Conservation (phyloP, 2,888 invertebrate genomes). For the Piscicola geometra region DNA sequence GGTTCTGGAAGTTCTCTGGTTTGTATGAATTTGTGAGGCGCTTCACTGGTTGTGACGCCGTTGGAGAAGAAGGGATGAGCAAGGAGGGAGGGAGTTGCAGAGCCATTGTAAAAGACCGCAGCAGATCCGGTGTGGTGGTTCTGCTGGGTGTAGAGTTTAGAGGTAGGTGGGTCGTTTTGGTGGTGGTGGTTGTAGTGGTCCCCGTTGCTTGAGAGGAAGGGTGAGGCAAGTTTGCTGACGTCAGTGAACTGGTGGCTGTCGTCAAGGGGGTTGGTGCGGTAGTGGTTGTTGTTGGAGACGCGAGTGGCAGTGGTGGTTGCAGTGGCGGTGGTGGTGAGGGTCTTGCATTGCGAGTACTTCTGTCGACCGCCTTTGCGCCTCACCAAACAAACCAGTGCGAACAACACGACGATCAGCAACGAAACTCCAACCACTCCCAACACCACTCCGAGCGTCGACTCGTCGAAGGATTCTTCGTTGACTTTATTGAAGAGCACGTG, state of each 20-base stretch:
- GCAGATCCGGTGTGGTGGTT: slow-evolving; percentile 10
- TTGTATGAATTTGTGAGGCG: slow-evolving; percentile 10
- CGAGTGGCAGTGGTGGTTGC: not conserved
- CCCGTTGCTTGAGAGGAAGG: not conserved
- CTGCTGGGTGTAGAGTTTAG: not conserved
- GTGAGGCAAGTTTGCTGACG: not conserved
- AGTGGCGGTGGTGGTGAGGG: slow-evolving; percentile 1
- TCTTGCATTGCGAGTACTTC: slow-evolving; percentile 32
- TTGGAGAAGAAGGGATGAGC: not conserved
- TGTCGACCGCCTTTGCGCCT: slow-evolving; percentile 43
- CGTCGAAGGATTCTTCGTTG: slow-evolving; percentile 27
- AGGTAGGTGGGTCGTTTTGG: slow-evolving; percentile 4
- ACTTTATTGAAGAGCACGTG: no score
- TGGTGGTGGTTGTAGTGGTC: not conserved
- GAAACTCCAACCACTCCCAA: slow-evolving; percentile 69
- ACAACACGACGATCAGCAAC: slow-evolving; percentile 64
- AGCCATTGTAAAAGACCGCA: not conserved
- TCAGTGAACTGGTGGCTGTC: not conserved
- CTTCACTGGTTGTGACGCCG: not conserved
- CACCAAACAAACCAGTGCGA: slow-evolving; percentile 63
- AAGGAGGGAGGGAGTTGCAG: not conserved
- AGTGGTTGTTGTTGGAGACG: slow-evolving; percentile 5
- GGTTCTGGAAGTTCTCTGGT: slow-evolving; percentile 27
- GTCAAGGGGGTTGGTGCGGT: not conserved
- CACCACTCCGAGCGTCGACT: slow-evolving; percentile 41